Evolutionary conservation across 37 sponge, comb jelly and placozoan species (phyloP), one percentile per base, ranked within the genome.

Genomic region (Ephydatia muelleri): DNA sequence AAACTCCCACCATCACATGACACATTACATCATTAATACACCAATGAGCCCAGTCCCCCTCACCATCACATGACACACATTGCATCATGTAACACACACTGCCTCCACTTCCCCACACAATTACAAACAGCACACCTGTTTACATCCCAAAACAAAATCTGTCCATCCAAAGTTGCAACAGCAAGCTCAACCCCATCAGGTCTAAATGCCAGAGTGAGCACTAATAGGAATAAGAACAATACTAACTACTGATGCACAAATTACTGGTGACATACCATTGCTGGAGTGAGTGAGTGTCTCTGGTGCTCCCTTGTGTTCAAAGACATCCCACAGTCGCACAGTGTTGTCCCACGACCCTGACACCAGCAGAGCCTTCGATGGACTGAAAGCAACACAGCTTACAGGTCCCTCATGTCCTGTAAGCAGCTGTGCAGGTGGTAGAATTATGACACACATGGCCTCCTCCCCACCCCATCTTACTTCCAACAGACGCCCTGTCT

Each of bases 271-370:
- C 79, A 65, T 22, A 92, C 93, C 94, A 76, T 95, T 92, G 35
- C 95, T 49, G 65, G 80, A 83, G 79, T 91, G 88, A 2, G 78
- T 70, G 33, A 95, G 82, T 28, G 80, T 89, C 75, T 97, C 98
- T 5, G 72, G 81, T 74, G 90, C 88, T 30, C 96, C 95, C 57
- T 90, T 91, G 22, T 82, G 49, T 35, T 91, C 87, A 86, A 96
- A 94, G 32, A 94, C 90, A 70, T 94, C 93, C 99, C 99, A 98
- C 48, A 96, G 68, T 26, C 91, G 77, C 77, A 90, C 84, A 19
- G 93, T 98, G 82, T 93, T 98, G 79, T 98, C 99, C 99, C 99
- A 98, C 12, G 96, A 96, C 16, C 91, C 90, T 32, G 95, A 94
- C 14, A 82, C 92, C 48, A 98, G 83, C 31, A 92, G 47, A 21